Evolutionary conservation across 2,888 invertebrate species (phyloP), one percentile per base, ranked within the genome.

Genomic region (Drosophila robusta): DNA sequence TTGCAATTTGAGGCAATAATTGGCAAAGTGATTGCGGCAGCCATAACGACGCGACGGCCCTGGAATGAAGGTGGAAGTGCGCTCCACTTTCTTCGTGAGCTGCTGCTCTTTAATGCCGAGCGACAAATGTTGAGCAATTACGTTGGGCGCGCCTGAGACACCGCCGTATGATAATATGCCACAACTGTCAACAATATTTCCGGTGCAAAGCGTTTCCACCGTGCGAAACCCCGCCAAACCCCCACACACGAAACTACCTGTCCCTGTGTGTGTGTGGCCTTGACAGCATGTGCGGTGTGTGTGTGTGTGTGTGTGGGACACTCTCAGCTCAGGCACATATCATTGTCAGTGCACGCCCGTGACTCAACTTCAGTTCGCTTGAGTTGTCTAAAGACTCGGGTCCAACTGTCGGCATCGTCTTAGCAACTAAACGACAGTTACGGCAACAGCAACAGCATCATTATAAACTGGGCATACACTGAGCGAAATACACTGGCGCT

Each of bases 111-210:
- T 62, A 73, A 73, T 62, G 73, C 56, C 58, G 18, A 38, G 67
- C 67, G 75, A 76, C 72, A 76, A 75, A 75, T 76, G 75, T 58
- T 57, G 76, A 76, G 75, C 75, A 75, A 76, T 75, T 77, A 75
- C 61, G 57, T 34, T 36, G 54, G 62, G 69, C 61, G 69, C 64
- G 73, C 51, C 77, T 55, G 72, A 63, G 60, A 76, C 61, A 61
- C 22, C 54, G 55, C 38, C 58, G 68, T 71, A 89, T 89, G 89
- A 83, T 83, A 83, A 89, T 89, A 87, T 89, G 89, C 83, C 83
- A 89, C 83, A 87, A 89, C 82, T 89, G 83, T 83, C 83, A 83
- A 87, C 83, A 89, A 89, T 83, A 84, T 89, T 89, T 89, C 88
- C 83, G 89, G 63, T 70, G 61, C 41, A 56, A 82, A 63, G 60